Evolutionary conservation across 2,888 invertebrate species (phyloP).

Genomic region (Zygaena filipendulae): DNA sequence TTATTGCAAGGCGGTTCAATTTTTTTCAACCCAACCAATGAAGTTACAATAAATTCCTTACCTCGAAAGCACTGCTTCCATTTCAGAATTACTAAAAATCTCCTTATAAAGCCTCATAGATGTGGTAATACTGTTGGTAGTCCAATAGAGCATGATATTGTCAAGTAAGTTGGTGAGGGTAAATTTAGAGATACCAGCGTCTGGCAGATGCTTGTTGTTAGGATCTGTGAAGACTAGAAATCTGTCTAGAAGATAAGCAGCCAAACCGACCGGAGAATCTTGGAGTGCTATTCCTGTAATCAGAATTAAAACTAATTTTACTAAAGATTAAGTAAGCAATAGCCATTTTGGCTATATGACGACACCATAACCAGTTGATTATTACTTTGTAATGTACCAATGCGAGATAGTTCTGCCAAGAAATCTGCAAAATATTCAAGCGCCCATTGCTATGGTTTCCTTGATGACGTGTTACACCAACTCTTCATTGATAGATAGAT

Average conservation of each 20-base stretch:
- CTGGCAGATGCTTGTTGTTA: slow-evolving; percentile 50
- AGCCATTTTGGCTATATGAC: no score
- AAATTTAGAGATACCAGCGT: slow-evolving; percentile 71
- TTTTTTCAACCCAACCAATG: no score
- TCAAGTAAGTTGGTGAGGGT: slow-evolving; percentile 48
- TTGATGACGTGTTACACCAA: no score
- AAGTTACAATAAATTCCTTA: no score
- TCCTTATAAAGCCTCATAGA: slow-evolving; percentile 74
- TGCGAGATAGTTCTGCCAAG: no score
- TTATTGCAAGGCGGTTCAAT: no score
- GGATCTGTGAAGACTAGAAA: slow-evolving; percentile 76
- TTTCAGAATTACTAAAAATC: slow-evolving; percentile 31
- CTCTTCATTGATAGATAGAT: no score
- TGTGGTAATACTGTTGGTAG: slow-evolving; percentile 51
- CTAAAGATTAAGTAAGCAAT: no score
- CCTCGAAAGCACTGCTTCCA: slow-evolving; percentile 35
- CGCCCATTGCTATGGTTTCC: no score
- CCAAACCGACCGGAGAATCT: slow-evolving; percentile 86
- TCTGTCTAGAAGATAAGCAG: slow-evolving; percentile 89
- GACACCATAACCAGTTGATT: no score
- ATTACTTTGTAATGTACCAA: no score
- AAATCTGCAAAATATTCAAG: no score
- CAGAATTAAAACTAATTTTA: slow-evolving; percentile 3
- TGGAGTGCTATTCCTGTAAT: slow-evolving; percentile 73
- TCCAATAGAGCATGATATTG: slow-evolving; percentile 68